Evolutionary conservation across 2,888 invertebrate genomes (phyloP), one percentile per base, ranked within the genome.

Genomic region (Parthenolecanium corni): DNA sequence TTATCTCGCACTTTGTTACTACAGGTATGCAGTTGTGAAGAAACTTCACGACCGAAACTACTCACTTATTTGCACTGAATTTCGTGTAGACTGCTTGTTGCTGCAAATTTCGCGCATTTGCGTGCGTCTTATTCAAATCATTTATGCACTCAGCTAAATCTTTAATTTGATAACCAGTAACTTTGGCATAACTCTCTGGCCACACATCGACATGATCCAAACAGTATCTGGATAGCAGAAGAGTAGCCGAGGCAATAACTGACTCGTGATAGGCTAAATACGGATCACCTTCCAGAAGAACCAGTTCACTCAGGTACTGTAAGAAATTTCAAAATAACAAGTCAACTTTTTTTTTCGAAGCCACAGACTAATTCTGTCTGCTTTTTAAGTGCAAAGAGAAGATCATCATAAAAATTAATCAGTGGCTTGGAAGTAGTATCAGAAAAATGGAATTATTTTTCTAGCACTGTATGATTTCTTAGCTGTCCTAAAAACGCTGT

Each of bases 81-180:
- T 94, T 95, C 71, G 93, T 92, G 67, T 83, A 82, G 67, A 93
- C 86, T 52, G 93, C 90, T 73, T 87, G 87, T 72, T 92, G 90
- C 42, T 82, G 80, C 68, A 83, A 78, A 44, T 74, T 76, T 6
- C 79, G 73, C 2, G 89, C 85, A 70, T 81, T 81, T 53, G 76
- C 73, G 72, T 89, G 89, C 14, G 87, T 80, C 69, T 80, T 78
- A 64, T 82, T 80, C 64, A 93, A 77, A 70, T 83, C 79, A 25
- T 79, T 74, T 62, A 90, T 76, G 67, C 88, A 84, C 18, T 79
- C 76, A 67, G 79, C 79, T 64, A 94, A 77, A 66, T 89, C 76
- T 9, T 75, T 75, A 24, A 84, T 71, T 47, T 75, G 74, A 75
- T 90, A 92, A 6, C 85, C 84, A 6, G 89, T 82, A 52, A 80